These are phyloP conservation scores for Microctonus aethiopoides DNA, from an alignment of 2,888 invertebrate species.

Conservation along the genomic window DNA sequence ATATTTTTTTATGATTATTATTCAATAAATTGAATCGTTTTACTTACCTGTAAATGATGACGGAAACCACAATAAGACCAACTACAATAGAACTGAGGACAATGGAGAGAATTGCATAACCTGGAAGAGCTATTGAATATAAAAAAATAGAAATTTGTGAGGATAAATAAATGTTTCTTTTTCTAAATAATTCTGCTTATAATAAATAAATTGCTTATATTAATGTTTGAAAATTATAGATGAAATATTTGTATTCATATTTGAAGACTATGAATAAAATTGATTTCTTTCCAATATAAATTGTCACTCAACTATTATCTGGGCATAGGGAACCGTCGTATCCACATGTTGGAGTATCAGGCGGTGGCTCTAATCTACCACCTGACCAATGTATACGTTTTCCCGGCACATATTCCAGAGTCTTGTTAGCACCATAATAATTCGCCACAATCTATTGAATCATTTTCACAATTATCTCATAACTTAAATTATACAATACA, in stretches of 20 bases:
- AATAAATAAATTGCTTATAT: no score
- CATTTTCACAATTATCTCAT: no score
- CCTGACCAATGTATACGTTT: slow-evolving; percentile 90
- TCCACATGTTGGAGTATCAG: slow-evolving; percentile 92
- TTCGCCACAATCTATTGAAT: slow-evolving; percentile 85
- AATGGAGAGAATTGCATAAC: slow-evolving; percentile 87
- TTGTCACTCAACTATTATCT: slow-evolving; percentile 75
- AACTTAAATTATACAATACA: slow-evolving; percentile 39
- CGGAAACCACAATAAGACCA: slow-evolving; percentile 75
- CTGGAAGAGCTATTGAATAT: slow-evolving; percentile 76
- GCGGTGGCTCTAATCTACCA: slow-evolving; percentile 79
- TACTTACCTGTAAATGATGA: slow-evolving; percentile 83
- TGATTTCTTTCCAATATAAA: neutral
- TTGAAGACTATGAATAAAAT: no score
- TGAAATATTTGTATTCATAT: no score
- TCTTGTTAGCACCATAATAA: slow-evolving; percentile 84
- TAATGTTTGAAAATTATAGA: no score
- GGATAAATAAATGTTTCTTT: no score
- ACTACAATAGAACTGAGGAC: slow-evolving; percentile 82
- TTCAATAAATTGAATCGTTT: neutral
- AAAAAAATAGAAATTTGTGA: no score
- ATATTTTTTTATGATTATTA: neutral
- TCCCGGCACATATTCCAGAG: slow-evolving; percentile 78
- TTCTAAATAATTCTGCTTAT: no score
- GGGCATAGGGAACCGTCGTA: slow-evolving; percentile 92